Evolutionary conservation across 2,888 invertebrate species (phyloP), one percentile per base, ranked within the genome.

Genomic region (Daptonema setosum): DNA sequence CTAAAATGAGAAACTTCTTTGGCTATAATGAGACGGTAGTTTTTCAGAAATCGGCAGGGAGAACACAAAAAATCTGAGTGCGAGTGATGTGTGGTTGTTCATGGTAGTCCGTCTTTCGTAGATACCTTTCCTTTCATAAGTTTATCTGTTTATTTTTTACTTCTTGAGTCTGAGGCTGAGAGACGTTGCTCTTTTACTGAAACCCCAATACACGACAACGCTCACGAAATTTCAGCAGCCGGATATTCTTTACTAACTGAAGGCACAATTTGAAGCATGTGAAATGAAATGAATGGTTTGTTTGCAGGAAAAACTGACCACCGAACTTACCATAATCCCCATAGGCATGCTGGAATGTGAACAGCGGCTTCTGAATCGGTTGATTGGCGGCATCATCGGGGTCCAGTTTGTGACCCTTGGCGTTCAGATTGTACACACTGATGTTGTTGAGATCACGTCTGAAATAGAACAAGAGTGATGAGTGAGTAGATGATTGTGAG

Each of bases 311-410:
- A 35, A 35, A 35, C 17, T 35, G 8, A 45, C 45, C 45, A 45
- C n/a, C n/a, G n/a, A 41, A 64, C 70, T 68, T 64, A 73, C 72
- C 87, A 71, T 83, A 87, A 56, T 80, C 71, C 60, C 78, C 74
- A 67, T 85, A 87, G 54, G 83, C 83, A 65, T 90, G 84, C 63
- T 84, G 81, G 73, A 91, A 91, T 43, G 79, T 81, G 63, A 75
- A 66, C 0, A 85, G 79, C 20, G 86, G 86, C 69, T 86, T 86
- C 0, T n/a, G 3, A 45, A 45, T 45, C 45, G 45, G 45, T n/a
- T 22, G 45, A n/a, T 45, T n/a, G 11, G 11, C n/a, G n/a, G n/a
- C n/a, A n/a, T n/a, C n/a, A n/a, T 83, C 84, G 61, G 85, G 73
- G n/a, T 62, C 61, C 24, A 64, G 60, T 3, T 59, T 57, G 5